Evolutionary conservation across 2,797 vertebrate species (phyloP).

Genomic region (Crocidura indochinensis): DNA sequence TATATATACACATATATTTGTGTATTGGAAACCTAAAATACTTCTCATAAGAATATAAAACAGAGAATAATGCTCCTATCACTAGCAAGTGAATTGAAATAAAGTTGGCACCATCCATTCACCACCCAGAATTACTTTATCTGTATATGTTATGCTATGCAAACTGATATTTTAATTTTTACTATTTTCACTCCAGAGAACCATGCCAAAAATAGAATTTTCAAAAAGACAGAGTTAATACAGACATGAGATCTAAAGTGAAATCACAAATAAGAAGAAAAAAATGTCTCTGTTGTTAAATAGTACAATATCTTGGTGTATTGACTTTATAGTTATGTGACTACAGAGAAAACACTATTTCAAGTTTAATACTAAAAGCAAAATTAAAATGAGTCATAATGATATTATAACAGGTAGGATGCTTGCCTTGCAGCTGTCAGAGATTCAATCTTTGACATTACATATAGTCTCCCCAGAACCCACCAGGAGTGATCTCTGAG

Average conservation of each 20-base stretch:
- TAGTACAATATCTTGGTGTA: conserved; percentile 44
- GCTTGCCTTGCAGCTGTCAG: too few relatives aligned
- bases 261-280: conserved; percentile 10
- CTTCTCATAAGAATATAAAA: conserved; percentile 56
- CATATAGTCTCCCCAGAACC: too few relatives aligned
- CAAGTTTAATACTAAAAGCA: neutral
- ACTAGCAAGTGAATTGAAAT: conserved; percentile 31
- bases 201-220: conserved; percentile 14
- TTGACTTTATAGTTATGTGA: conserved; percentile 30
- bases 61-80: conserved; percentile 15
- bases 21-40: conserved; percentile 64
- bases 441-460: too few relatives aligned
- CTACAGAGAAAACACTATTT: conserved; percentile 7
- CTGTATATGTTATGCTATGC: conserved; percentile 1
- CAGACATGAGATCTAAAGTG: neutral
- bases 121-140: neutral
- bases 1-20: neutral
- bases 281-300: neutral
- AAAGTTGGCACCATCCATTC: neutral
- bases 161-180: conserved; percentile 7
- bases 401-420: too few relatives aligned
- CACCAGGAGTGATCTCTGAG: too few relatives aligned
- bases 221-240: conserved; percentile 43
- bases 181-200: neutral
- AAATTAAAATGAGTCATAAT: too few relatives aligned